Evolutionary conservation across 2,113 vertebrate genomes (phyloP).

Genomic region (Greenwoodochromis staneri): DNA sequence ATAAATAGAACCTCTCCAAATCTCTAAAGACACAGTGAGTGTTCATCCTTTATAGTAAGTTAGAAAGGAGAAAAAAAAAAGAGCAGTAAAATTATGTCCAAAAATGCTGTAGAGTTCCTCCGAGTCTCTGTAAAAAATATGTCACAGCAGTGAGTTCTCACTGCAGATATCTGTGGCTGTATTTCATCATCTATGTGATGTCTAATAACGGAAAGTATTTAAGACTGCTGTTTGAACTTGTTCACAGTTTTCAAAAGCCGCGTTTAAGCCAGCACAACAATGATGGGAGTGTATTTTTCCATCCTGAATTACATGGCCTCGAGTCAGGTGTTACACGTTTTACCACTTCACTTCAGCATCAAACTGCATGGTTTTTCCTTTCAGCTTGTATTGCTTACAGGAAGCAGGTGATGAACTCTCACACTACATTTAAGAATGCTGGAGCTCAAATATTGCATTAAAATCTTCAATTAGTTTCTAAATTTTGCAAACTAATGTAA

Average conservation of each 20-base stretch:
- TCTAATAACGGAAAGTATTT: background rate
- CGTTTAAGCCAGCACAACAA: fast-evolving
- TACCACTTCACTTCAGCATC: fast-evolving
- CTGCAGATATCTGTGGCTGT: fast-evolving
- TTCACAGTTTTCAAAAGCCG: fast-evolving
- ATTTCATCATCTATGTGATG: background rate
- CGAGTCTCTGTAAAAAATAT: background rate
- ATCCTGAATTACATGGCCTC: fast-evolving
- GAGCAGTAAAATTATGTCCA: background rate
- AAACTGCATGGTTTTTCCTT: fast-evolving
- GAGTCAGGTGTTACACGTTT: background rate
- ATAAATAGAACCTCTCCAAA: fast-evolving
- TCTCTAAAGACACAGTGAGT: fast-evolving
- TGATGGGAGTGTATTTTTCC: background rate
- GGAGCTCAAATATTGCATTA: fast-evolving
- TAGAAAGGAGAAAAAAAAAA: background rate
- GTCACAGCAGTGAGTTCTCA: background rate
- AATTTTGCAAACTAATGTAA: no score
- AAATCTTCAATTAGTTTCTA: fast-evolving
- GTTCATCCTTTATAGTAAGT: fast-evolving
- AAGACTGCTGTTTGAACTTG: fast-evolving
- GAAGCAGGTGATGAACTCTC: background rate
- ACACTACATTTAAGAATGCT: fast-evolving
- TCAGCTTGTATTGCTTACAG: background rate
- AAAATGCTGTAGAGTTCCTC: background rate